Percentiles rank a stretch among this genome's conserved stretches.
Conservation (phyloP, 2,888 invertebrate species). For the Watsonalla binaria region DNA sequence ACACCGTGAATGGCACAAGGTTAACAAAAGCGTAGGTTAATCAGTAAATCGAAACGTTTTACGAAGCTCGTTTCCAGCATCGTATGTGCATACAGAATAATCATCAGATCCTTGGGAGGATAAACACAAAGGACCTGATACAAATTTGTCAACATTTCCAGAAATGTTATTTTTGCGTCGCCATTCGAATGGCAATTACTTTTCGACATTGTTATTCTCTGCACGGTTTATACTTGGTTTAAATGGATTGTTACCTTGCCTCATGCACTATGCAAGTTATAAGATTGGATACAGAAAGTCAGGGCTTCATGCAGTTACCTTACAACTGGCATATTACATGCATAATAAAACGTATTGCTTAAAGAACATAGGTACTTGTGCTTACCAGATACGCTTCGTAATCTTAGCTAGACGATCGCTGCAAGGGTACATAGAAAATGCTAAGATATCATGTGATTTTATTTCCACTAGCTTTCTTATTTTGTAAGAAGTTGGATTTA, state of each 20-base stretch:
- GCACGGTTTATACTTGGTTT: not conserved
- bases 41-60: no score
- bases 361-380: not conserved
- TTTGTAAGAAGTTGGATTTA: no score
- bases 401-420: not conserved
- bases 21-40: no score
- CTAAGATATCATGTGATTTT: no score
- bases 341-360: not conserved
- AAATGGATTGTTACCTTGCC: slow-evolving; percentile 2
- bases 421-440: not conserved
- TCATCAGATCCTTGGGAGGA: not conserved
- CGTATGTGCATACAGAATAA: not conserved
- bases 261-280: slow-evolving; percentile 6
- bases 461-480: no score
- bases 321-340: not conserved
- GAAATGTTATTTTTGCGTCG: not conserved
- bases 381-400: not conserved
- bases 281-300: slow-evolving; percentile 4
- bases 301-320: slow-evolving; percentile 2
- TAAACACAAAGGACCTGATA: not conserved
- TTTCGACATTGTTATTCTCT: not conserved
- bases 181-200: not conserved
- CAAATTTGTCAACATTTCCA: not conserved
- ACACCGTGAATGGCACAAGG: no score
- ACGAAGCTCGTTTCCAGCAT: no score